Base-by-base conservation (phyloP, 2,888 invertebrate genomes). In the Peribatodes rhomboidaria region DNA sequence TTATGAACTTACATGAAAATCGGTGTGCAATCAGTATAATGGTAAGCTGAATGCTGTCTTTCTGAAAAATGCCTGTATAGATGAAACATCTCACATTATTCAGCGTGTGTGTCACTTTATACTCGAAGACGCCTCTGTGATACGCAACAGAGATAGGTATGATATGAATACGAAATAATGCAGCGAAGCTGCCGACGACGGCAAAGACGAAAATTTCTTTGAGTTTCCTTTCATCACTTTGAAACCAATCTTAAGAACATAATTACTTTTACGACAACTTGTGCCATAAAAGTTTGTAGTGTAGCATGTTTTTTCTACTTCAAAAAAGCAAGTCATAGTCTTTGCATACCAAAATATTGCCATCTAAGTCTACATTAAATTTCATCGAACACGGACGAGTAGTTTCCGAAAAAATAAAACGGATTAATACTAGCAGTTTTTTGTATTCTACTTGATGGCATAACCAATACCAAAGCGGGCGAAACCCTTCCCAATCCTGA, bases 101-200 rank as follows among this genome's bases (percentile, higher is more conserved):
- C 49, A 49, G 16, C 31, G 31, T 11, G 16, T 13, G 6, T 33
- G 49, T 33, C 49, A 33, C 33, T 49, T 16, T 33, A 49, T 49
- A 49, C 49, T 16, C 49, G 31, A 49, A 49, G 49, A 49, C 49
- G 49, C 16, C 49, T 46, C 46, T 13, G 49, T 10, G 16, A 49
- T 47, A 47, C 47, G 47, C 47, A 31, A 33, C 49, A 49, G 16
- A 49, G 33, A 33, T 49, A 49, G 42, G 20, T 42, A 49, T 49
- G 33, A 16, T 11, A 16, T 49, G 33, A 49, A 57, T 56, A 35
- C 42, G 31, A 35, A 42, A 56, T 33, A 56, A 44, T 55, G 16
- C 11, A 56, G 33, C 14, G 41, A 55, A 44, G 35, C 56, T 18
- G 55, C 33, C 20, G 37, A 52, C 20, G 13, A 35, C 41, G 16